A percentile compares a stretch with the other conserved stretches of the same genome.
These are phyloP conservation scores for Fistularia commersonii DNA, from an alignment of 2,797 vertebrate genomes.

Conservation along the genomic window DNA sequence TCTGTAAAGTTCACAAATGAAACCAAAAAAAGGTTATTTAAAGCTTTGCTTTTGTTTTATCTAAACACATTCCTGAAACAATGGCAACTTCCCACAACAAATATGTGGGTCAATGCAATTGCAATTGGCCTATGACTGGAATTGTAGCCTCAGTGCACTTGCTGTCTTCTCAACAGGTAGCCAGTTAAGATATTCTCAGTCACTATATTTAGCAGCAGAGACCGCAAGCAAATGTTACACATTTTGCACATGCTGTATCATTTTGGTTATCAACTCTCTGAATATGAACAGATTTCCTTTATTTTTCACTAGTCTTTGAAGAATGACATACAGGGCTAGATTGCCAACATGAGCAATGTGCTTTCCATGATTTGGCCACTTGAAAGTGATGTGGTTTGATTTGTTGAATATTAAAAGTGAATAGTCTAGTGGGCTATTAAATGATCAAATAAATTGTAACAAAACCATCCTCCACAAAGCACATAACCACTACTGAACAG, in stretches of 20 bases:
- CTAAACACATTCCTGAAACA: too few relatives aligned
- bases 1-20: too few relatives aligned
- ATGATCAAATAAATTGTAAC: constrained; percentile 56
- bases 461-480: constrained; percentile 22
- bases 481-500: constrained; percentile 11
- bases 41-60: too few relatives aligned
- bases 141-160: too few relatives aligned
- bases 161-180: too few relatives aligned
- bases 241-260: constrained; percentile 49
- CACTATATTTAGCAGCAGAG: too few relatives aligned
- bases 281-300: constrained; percentile 61
- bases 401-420: constrained; percentile 50
- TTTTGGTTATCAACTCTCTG: constrained; percentile 58
- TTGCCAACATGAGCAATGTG: constrained; percentile 34
- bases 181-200: too few relatives aligned
- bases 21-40: too few relatives aligned
- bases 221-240: constrained; percentile 38
- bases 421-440: constrained; percentile 27
- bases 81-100: too few relatives aligned
- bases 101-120: too few relatives aligned
- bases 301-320: constrained; percentile 50
- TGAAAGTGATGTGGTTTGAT: constrained; percentile 54
- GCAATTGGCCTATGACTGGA: too few relatives aligned
- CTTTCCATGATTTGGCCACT: constrained; percentile 46
- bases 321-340: constrained; percentile 49